Conservation (phyloP, 2,888 invertebrate genomes). For the Sialis lutaria region DNA sequence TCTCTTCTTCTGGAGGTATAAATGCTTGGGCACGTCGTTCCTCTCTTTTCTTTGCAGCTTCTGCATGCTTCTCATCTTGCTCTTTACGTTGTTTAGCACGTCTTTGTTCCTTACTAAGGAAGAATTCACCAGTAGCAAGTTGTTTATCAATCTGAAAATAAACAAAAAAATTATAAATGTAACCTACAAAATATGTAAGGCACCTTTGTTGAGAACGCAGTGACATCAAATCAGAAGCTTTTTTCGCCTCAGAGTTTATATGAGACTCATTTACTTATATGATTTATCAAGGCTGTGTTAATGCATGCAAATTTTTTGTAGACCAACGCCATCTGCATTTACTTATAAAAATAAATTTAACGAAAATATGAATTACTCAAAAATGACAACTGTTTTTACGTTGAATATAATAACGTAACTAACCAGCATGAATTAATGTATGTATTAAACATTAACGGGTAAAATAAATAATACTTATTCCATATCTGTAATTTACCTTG, state of each 20-base stretch:
- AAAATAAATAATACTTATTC: neutral
- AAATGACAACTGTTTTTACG: neutral
- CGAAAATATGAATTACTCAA: neutral
- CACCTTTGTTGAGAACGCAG: no score
- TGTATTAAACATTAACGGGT: neutral
- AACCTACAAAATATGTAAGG: neutral
- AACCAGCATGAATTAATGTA: neutral
- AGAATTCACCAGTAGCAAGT: slow-evolving; percentile 92
- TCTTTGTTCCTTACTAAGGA: slow-evolving; percentile 74
- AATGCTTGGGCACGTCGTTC: slow-evolving; percentile 66
- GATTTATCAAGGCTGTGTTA: no score
- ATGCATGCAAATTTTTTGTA: no score
- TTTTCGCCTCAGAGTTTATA: no score
- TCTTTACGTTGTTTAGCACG: slow-evolving; percentile 52
- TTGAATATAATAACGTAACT: neutral
- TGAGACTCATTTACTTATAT: no score
- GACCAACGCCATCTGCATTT: no score
- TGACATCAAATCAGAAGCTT: no score
- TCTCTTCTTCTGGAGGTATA: slow-evolving; percentile 55
- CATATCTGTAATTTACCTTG: slow-evolving; percentile 34
- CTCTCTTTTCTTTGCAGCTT: slow-evolving; percentile 52
- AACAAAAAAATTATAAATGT: neutral
- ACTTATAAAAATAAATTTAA: no score
- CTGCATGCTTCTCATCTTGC: slow-evolving; percentile 59
- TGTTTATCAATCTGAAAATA: slow-evolving; percentile 55